Conservation (phyloP, 2,797 vertebrate genomes). For the Diglossa cyanea region DNA sequence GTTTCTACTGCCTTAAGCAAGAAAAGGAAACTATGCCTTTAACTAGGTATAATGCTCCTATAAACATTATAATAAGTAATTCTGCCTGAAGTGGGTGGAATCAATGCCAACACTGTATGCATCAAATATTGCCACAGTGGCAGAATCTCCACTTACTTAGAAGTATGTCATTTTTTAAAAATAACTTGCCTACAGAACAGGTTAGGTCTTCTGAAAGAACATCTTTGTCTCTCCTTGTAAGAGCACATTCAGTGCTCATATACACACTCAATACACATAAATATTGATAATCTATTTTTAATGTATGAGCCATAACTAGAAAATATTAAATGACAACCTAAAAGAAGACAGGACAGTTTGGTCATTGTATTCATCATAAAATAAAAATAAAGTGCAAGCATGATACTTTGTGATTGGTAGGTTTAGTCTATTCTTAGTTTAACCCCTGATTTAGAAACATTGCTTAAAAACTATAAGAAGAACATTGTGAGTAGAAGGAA, state of each 20-base stretch:
- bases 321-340: background rate
- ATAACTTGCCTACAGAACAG: background rate
- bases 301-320: slow-evolving; percentile 30
- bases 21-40: background rate
- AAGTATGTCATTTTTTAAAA: slow-evolving; percentile 29
- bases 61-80: background rate
- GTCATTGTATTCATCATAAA: background rate
- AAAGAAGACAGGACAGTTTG: background rate
- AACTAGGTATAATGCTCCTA: background rate
- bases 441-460: background rate
- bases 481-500: background rate
- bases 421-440: background rate
- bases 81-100: background rate
- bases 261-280: slow-evolving; percentile 2
- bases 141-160: background rate
- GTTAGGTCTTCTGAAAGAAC: background rate
- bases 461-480: background rate
- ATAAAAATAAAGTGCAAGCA: background rate
- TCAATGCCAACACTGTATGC: background rate
- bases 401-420: background rate
- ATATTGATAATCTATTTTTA: slow-evolving; percentile 51
- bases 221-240: background rate
- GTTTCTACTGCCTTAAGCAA: background rate
- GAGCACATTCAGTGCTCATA: background rate
- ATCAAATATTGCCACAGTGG: slow-evolving; percentile 3